Evolutionary conservation across 2,797 vertebrate species (phyloP), one percentile per base, ranked within the genome.

Genomic region (Anas georgica): DNA sequence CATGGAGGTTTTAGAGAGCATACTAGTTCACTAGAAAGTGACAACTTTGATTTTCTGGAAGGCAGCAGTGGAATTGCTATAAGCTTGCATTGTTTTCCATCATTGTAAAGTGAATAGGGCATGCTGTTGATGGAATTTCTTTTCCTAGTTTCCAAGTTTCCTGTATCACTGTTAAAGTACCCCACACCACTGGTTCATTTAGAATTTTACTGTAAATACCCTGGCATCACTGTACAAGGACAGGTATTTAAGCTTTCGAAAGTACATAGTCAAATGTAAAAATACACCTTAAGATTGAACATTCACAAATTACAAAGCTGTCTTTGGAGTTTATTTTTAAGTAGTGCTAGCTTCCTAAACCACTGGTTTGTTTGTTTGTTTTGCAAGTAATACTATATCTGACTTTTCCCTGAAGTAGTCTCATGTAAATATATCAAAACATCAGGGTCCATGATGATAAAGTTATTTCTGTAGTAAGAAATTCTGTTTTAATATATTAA

Each of bases 391-490:
- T 66, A 48, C 52, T 66, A 14, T 83, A 88, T 90, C 90, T 62
- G 80, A 60, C 46, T 83, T 91, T 94, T 56, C 37, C 68, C 35
- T 92, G 59, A 43, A 0, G 10, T 17, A 5, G 28, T 82, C 29
- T 85, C 60, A 22, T 60, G 64, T 77, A 95, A 88, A 93, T 82
- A 9, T 45, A 45, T 74, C 13, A 12, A 58, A 75, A 68, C 48
- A 75, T 88, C 88, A 80, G 85, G 35, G 33, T 7, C 7, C 35
- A 16, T 35, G 33, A 62, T 81, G 46, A 58, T 87, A 28, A 90
- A 78, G 16, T 86, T 92, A 15, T 89, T 89, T 77, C 45, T 88
- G 60, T 75, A 54, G 74, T 66, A 35, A 87, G 76, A 91, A 72
- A 10, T 56, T 85, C 17, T 60, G 41, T 1, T 93, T 92, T 54